Conservation (phyloP, 35 echinoderm and acorn worm species). For the Heliocidaris tuberculata region DNA sequence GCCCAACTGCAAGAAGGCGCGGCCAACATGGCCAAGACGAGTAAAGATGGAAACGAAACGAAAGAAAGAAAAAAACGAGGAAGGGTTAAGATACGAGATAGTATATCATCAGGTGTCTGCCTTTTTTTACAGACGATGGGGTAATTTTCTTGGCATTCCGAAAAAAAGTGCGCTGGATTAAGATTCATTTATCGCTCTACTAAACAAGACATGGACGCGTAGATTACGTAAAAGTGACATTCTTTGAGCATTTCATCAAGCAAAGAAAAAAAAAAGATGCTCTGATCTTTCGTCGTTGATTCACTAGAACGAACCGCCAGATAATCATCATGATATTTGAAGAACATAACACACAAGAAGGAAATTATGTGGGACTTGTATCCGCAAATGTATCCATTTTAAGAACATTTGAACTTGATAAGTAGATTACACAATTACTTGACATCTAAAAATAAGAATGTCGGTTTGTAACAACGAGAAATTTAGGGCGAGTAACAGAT, state of each 20-base stretch:
- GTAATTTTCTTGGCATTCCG: not conserved
- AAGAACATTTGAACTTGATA: not conserved
- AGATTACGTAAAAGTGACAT: not conserved
- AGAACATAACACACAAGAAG: not conserved
- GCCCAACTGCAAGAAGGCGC: not conserved
- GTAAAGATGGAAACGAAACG: not conserved
- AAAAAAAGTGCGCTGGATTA: not conserved
- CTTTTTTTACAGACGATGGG: not conserved
- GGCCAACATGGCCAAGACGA: not conserved
- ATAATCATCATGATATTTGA: not conserved
- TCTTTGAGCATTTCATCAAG: not conserved
- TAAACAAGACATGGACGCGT: not conserved
- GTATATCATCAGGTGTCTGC: not conserved
- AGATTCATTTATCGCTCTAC: not conserved
- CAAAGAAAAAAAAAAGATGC: not conserved
- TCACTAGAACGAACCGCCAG: not conserved
- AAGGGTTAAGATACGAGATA: not conserved
- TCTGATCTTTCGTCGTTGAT: not conserved
- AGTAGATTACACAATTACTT: constrained; percentile 1
- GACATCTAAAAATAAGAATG: not conserved
- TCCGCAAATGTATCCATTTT: not conserved
- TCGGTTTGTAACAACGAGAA: not conserved
- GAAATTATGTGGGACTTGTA: not conserved
- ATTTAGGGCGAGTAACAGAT: not conserved
- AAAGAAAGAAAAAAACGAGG: not conserved